Evolutionary conservation across 92 coral and sea anemone species (phyloP).

Genomic region (Paragorgia papillata): DNA sequence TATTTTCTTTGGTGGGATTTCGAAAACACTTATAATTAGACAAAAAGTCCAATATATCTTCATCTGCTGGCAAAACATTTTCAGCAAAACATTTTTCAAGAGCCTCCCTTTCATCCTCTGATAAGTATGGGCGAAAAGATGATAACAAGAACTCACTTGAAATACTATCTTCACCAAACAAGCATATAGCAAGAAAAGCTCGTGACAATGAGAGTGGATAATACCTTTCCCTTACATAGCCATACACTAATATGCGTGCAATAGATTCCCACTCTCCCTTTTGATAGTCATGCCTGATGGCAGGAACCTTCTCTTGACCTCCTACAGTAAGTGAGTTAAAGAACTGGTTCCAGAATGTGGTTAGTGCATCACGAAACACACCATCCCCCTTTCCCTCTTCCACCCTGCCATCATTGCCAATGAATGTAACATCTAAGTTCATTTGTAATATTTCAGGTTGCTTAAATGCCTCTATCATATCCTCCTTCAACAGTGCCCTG

Average conservation of each 20-base stretch:
- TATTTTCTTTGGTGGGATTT: constrained; percentile 41
- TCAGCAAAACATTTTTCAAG: constrained; percentile 41
- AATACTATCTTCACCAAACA: constrained; percentile 47
- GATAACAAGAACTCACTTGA: constrained; percentile 35
- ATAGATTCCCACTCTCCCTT: constrained; percentile 44
- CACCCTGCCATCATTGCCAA: constrained; percentile 41
- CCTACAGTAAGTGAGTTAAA: constrained; percentile 42
- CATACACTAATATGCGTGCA: constrained; percentile 48
- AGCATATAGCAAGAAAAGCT: constrained; percentile 37
- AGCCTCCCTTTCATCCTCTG: constrained; percentile 46
- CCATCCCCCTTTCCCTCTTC: constrained; percentile 50
- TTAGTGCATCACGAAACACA: constrained; percentile 41
- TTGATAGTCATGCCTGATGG: constrained; percentile 43
- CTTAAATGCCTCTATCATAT: constrained; percentile 38
- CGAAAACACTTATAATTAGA: constrained; percentile 41
- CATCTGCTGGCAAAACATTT: constrained; percentile 37
- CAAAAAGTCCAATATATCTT: constrained; percentile 49
- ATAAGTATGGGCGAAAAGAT: constrained; percentile 37
- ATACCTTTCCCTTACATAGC: constrained; percentile 23
- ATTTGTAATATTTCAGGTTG: constrained; percentile 25
- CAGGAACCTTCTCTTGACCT: constrained; percentile 40
- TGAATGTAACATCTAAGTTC: constrained; percentile 38
- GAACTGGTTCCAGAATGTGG: constrained; percentile 46
- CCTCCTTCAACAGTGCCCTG: constrained; percentile 40
- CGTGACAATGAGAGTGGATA: constrained; percentile 46